Conservation (phyloP, 2,113 vertebrate species). For the Apodemus speciosus region DNA sequence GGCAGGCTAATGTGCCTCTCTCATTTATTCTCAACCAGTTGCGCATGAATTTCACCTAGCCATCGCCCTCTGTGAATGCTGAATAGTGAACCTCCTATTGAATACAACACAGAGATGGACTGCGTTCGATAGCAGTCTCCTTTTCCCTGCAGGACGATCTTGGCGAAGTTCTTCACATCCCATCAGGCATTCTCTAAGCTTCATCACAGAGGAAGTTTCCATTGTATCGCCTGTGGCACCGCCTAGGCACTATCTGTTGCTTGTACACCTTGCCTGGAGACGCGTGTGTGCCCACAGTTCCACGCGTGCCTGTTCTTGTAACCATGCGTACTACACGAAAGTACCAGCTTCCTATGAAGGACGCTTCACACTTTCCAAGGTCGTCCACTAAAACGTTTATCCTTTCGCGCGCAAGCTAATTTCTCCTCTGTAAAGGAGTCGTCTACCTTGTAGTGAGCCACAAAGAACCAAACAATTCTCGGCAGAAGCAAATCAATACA, state of each 20-base stretch:
- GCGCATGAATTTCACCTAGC: not conserved
- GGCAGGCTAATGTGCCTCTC: not conserved
- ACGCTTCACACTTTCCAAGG: not conserved
- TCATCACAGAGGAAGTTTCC: not conserved
- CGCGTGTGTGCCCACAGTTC: fast-evolving
- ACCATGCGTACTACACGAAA: not conserved
- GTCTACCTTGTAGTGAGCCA: not conserved
- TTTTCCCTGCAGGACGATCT: not conserved
- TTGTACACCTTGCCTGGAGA: not conserved
- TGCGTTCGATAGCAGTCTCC: not conserved
- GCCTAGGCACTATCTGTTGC: not conserved
- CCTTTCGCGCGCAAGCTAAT: not conserved
- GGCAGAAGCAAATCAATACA: slow-evolving; percentile 14
- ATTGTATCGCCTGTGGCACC: not conserved
- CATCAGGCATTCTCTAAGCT: not conserved
- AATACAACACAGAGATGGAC: not conserved
- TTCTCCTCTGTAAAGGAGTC: not conserved
- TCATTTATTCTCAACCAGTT: not conserved
- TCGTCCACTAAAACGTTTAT: not conserved
- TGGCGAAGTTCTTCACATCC: not conserved
- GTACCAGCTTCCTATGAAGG: not conserved
- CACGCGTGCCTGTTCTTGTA: not conserved
- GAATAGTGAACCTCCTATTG: not conserved
- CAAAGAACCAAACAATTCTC: not conserved
- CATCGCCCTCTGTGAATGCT: not conserved